These are phyloP conservation scores for Dryobotodes eremita DNA, from an alignment of 2,888 invertebrate species.

Conservation along the genomic window DNA sequence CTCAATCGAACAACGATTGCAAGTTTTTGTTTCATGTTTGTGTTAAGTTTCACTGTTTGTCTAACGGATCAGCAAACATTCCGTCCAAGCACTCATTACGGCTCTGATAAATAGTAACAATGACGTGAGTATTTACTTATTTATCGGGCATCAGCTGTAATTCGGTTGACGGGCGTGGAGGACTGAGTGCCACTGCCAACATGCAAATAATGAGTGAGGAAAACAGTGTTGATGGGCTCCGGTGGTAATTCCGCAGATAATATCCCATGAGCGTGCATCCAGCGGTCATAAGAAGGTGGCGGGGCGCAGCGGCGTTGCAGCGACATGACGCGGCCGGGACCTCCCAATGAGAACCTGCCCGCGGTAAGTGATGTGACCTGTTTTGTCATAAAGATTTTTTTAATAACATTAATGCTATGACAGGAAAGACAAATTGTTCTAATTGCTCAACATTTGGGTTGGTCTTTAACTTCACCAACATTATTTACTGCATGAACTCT, in stretches of 20 bases:
- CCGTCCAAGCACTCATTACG: constrained; percentile 55
- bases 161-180: constrained; percentile 70
- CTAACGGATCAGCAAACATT: constrained; percentile 46
- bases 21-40: constrained; percentile 52
- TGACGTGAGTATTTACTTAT: constrained; percentile 73
- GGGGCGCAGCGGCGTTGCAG: constrained; percentile 58
- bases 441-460: neutral
- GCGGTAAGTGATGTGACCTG: constrained; percentile 81
- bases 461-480: neutral
- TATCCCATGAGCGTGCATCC: constrained; percentile 76
- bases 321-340: constrained; percentile 91
- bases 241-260: constrained; percentile 79
- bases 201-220: constrained; percentile 61
- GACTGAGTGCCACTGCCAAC: constrained; percentile 72
- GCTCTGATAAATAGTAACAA: constrained; percentile 60
- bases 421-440: neutral
- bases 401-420: neutral
- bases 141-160: constrained; percentile 67
- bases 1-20: constrained; percentile 22
- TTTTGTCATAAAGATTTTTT: neutral
- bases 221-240: constrained; percentile 66
- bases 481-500: constrained; percentile 1
- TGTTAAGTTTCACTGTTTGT: constrained; percentile 55
- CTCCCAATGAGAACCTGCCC: constrained; percentile 93
- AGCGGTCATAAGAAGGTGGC: constrained; percentile 62